A percentile compares a stretch with the other conserved stretches of the same genome.
Evolutionary conservation across 35 echinoderm and acorn worm genomes (phyloP).

Genomic region (Lytechinus pictus): DNA sequence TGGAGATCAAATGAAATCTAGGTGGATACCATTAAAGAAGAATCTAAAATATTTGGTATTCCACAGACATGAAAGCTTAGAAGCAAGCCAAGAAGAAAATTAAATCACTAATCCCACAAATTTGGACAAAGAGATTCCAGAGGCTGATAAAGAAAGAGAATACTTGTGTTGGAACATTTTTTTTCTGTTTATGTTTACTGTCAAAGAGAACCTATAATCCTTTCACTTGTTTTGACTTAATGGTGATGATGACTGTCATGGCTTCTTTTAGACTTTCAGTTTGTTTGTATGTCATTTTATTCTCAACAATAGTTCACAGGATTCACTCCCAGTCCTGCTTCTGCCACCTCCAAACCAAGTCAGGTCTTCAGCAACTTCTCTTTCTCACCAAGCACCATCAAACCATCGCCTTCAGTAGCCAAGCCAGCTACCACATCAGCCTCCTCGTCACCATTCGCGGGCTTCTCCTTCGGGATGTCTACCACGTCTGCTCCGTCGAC

Average conservation of each 20-base stretch:
- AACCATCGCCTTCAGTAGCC: background rate
- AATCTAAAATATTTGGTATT: too few relatives aligned
- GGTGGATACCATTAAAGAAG: too few relatives aligned
- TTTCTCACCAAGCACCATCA: constrained; percentile 39
- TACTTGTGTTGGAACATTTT: too few relatives aligned
- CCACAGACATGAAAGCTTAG: too few relatives aligned
- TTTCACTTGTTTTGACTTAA: background rate
- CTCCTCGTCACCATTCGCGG: constrained; percentile 56
- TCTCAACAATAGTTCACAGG: background rate
- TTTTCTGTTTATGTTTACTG: too few relatives aligned
- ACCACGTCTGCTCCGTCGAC: background rate
- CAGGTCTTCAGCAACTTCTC: constrained; percentile 23
- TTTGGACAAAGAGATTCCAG: too few relatives aligned
- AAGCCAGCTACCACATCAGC: constrained; percentile 51
- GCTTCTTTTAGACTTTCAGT: too few relatives aligned
- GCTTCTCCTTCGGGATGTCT: constrained; percentile 59
- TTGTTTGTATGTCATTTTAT: background rate
- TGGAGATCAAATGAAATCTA: too few relatives aligned
- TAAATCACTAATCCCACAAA: too few relatives aligned
- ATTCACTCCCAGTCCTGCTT: background rate
- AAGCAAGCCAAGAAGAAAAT: too few relatives aligned
- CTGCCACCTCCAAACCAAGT: constrained; percentile 30
- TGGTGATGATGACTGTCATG: background rate
- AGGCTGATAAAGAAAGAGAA: too few relatives aligned
- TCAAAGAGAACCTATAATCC: too few relatives aligned